Evolutionary conservation across 2,888 invertebrate genomes (phyloP).

Genomic region (Brachyopa scutellaris): DNA sequence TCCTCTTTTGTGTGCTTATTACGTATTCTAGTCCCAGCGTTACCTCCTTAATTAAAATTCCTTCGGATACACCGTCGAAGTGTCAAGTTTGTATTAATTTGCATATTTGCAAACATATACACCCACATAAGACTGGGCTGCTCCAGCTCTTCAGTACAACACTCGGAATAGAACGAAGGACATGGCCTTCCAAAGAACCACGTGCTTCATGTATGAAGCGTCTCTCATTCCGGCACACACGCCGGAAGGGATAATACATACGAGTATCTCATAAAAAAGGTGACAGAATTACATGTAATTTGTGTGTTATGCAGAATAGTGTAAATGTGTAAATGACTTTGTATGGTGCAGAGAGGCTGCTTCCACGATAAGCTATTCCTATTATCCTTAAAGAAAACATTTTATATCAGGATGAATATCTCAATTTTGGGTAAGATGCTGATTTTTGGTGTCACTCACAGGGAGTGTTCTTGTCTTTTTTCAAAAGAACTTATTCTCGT

Average conservation of each 20-base stretch:
- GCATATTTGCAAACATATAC: slow-evolving; percentile 36
- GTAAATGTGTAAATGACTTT: background rate
- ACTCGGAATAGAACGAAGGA: background rate
- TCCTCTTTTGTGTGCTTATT: slow-evolving; percentile 44
- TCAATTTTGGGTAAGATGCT: slow-evolving; percentile 28
- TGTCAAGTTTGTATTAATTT: slow-evolving; percentile 58
- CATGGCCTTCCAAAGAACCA: slow-evolving; percentile 16
- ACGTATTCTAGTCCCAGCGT: slow-evolving; percentile 41
- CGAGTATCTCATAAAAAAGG: slow-evolving; percentile 5
- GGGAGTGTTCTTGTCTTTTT: too few species aligned
- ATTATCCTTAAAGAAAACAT: slow-evolving; percentile 43
- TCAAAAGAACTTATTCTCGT: slow-evolving; percentile 22
- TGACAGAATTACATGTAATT: slow-evolving; percentile 21
- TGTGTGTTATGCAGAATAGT: slow-evolving; percentile 21
- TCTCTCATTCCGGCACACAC: background rate
- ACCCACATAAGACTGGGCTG: background rate
- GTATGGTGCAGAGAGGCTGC: background rate
- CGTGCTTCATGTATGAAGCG: slow-evolving; percentile 11
- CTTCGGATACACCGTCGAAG: slow-evolving; percentile 45
- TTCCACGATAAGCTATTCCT: slow-evolving; percentile 33
- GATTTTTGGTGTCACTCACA: background rate
- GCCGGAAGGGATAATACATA: background rate
- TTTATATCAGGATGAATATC: slow-evolving; percentile 36
- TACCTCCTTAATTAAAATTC: slow-evolving; percentile 56
- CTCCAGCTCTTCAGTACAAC: background rate